Base-by-base conservation (phyloP, 2,113 vertebrate genomes). In the Bujurquina vittata region DNA sequence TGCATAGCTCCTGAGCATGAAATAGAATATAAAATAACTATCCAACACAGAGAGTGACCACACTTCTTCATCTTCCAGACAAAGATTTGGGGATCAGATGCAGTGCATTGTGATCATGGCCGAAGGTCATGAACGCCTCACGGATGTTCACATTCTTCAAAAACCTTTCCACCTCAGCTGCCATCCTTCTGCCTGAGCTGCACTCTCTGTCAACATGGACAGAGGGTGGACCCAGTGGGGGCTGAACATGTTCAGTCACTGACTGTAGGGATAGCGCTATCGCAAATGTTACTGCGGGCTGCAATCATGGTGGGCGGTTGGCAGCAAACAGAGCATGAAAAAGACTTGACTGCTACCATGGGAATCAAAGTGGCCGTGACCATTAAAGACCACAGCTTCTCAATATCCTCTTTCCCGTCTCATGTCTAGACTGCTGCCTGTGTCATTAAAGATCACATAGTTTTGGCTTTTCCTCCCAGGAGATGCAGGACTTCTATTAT, bases 251-350 rank as follows among this genome's bases (percentile, higher is more conserved):
- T 67, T 82, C 15, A 62, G 72, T 65, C 60, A 43, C 83, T 52
- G 55, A 57, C 46, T 12, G 7, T 22, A 63, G 74, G 29, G 83
- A 65, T 79, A 43, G 49, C 22, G 15, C 58, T 80, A 82, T 90
- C 72, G 9, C 83, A 82, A 79, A 75, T 55, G 35, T 85, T n/a
- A 46, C 75, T 37, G 49, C 55, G 33, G 60, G 83, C 80, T 67
- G 87, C 83, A 65, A 40, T 79, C 62, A 49, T 37, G 58, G 84
- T 84, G 88, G 89, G 85, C 35, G 79, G 85, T 58, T 88, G 74
- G 87, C 86, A 84, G 67, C 77, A 91, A 85, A 84, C 77, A 3
- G 83, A 92, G 86, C 82, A 60, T 84, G 81, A 84, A 87, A 88
- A 88, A 61, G 55, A 74, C 81, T 84, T 63, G 7, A 74, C 33